Conservation (phyloP, 1,140 invertebrate species). For the Panagrolaimus sp. region DNA sequence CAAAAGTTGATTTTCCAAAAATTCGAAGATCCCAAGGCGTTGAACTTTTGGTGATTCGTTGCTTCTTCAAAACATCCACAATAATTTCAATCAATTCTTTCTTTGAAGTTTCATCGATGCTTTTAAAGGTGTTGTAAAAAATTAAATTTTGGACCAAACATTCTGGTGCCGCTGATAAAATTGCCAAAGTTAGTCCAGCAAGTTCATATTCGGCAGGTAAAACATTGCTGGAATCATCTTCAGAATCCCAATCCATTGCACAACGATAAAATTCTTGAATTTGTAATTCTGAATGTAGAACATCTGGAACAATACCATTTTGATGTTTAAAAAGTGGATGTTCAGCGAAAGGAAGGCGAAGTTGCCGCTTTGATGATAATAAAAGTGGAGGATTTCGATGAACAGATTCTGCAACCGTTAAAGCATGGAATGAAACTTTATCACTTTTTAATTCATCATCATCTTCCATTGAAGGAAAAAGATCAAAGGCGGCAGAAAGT, state of each 20-base stretch:
- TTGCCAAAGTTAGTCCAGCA: not conserved
- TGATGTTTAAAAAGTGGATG: not conserved
- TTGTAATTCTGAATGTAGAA: constrained; percentile 5
- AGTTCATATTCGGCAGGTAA: not conserved
- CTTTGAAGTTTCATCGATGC: not conserved
- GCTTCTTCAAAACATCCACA: not conserved
- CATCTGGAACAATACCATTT: not conserved
- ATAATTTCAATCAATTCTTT: not conserved
- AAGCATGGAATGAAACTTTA: too few relatives aligned
- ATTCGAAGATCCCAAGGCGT: constrained; percentile 7
- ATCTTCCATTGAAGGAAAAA: not conserved
- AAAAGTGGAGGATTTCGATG: not conserved
- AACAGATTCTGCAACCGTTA: not conserved
- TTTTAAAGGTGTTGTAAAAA: not conserved
- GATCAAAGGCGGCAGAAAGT: not conserved
- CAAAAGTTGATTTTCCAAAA: not conserved
- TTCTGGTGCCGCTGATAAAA: not conserved
- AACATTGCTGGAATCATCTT: not conserved
- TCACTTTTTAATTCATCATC: too few relatives aligned
- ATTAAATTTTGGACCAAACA: not conserved
- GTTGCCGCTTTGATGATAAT: not conserved
- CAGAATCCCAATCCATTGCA: not conserved
- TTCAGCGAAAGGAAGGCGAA: not conserved
- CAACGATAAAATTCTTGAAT: too few relatives aligned
- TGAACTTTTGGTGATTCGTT: not conserved